Base-by-base conservation (phyloP, 2,113 vertebrate genomes). In the Malurus cyaneus region DNA sequence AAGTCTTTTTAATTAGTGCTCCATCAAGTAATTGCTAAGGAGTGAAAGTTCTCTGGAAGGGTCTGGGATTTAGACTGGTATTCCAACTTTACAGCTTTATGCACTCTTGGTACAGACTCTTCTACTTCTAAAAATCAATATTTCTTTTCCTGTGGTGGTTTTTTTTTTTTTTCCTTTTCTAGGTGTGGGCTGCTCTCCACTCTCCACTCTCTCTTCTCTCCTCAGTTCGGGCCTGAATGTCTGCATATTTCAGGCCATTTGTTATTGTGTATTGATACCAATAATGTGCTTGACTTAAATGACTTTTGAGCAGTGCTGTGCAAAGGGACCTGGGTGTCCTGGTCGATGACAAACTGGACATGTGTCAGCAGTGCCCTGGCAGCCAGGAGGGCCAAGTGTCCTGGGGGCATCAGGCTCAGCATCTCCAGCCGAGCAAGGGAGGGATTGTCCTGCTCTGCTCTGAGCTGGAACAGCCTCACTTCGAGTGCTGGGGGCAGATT, bases 371-470 rank as follows among this genome's bases (percentile, higher is more conserved):
- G 57, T 41, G 57, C 29, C 29, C 34, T 71, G 74, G 24, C 41
- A 41, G n/a, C 19, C 65, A 34, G 64, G n/a, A 34, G 41, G 13
- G 49, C 19, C 34, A 18, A 0, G 3, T 57, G 23, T 47, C 56
- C 56, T 70, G 65, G 19, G 50, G 31, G 4, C 29, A 25, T 29
- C 16, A 79, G 56, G 56, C 11, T 0, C 34, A 59, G 71, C 60
- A 66, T 12, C 1, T 0, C 24, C 44, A 66, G 31, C 20, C 0
- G 0, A 44, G 21, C 26, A 36, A 44, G 18, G 46, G 53, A 26
- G 28, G 53, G 32, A 60, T 28, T 86, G 54, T 60, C 46, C 15
- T 1, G 0, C 53, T 67, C 36, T 77, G 53, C 53, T 69, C 53
- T 59, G 44, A 4, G 0, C 32, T 60, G 62, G 26, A 12, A 4